Percentiles rank a stretch among this genome's conserved stretches.
Evolutionary conservation across 1,140 invertebrate species (phyloP).

Genomic region (Carcinoscorpius rotundicauda): DNA sequence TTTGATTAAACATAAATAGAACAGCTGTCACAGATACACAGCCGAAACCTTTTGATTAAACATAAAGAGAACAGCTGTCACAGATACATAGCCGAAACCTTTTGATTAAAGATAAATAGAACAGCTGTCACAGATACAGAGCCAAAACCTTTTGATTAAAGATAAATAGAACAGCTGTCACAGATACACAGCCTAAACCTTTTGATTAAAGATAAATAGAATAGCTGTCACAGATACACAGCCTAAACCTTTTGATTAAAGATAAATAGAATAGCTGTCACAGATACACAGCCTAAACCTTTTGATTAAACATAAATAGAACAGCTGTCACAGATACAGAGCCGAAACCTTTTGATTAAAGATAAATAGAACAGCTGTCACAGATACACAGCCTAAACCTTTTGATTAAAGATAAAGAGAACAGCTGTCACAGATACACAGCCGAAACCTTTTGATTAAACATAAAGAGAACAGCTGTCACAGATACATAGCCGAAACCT

Average conservation of each 20-base stretch:
- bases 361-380: too few species aligned
- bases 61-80: too few species aligned
- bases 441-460: conserved; percentile 1
- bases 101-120: conserved; percentile 5
- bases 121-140: background rate
- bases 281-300: background rate
- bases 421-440: background rate
- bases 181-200: background rate
- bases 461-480: too few species aligned
- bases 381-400: background rate
- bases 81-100: background rate
- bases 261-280: too few species aligned
- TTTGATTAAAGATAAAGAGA: conserved; percentile 5
- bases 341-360: conserved; percentile 1
- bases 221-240: background rate
- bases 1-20: conserved; percentile 5
- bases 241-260: conserved; percentile 2
- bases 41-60: conserved; percentile 1
- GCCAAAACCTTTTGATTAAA: conserved; percentile 2
- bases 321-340: background rate
- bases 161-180: too few species aligned
- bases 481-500: background rate
- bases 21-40: background rate
- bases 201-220: conserved; percentile 5
- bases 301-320: conserved; percentile 5